Evolutionary conservation across 2,113 vertebrate genomes (phyloP), one percentile per base, ranked within the genome.

Genomic region (Tonatia bakeri): DNA sequence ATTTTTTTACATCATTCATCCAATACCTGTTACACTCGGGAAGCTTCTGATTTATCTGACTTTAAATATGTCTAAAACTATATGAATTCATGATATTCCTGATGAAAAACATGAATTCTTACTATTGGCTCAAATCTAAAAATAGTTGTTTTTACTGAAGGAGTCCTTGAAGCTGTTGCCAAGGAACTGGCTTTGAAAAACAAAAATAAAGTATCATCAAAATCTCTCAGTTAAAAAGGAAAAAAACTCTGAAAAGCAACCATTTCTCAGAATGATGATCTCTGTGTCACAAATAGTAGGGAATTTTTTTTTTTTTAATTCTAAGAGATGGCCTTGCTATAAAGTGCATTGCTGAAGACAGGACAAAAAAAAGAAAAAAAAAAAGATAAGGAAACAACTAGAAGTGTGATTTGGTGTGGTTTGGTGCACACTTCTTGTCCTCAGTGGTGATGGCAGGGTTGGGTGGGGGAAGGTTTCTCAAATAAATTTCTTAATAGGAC

Each of bases 91-190:
- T 70, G 16, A 28, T 69, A 31, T 90, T 92, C 45, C 36, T 90
- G 38, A 92, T 36, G 40, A 77, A 77, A 94, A 94, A 1, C 20
- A 87, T 69, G 38, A 70, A 19, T 43, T 96, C 86, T 92, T 94
- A 94, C 84, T 94, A 92, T 59, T 89, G 67, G 94, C 36, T 76
- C 14, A 87, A 94, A 70, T 90, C 87, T 93, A 96, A 95, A 97
- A 96, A 90, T 91, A 88, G 52, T 65, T 92, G 40, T 50, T 94
- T 91, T 95, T 75, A 87, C 76, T 72, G 40, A 90, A 76, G 24
- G 26, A 95, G 50, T 86, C 75, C 45, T 95, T 95, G 65, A 91
- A 84, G 40, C 85, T 90, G 88, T 95, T 97, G 95, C 94, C 95
- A 95, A 91, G 95, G 38, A 96, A 96, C 76, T 1, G 94, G 75